These are phyloP conservation scores for Puntigrus tetrazona DNA, from an alignment of 2,113 vertebrate genomes.

Conservation along the genomic window DNA sequence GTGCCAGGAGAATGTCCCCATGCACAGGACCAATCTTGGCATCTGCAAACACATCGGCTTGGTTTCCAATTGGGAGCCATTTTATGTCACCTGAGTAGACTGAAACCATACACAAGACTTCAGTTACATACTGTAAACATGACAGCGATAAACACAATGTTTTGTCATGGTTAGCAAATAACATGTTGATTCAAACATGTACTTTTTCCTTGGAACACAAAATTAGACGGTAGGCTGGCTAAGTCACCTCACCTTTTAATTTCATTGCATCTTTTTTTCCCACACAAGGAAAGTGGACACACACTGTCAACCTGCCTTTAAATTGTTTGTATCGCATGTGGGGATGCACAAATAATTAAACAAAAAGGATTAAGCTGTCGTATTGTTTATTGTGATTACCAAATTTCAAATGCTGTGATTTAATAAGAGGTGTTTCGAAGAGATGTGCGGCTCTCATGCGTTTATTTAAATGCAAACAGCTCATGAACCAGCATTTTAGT, in stretches of 20 bases:
- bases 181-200: not conserved
- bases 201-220: not conserved
- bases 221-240: not conserved
- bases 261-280: not conserved
- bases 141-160: not conserved
- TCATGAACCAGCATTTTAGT: not conserved
- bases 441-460: not conserved
- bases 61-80: constrained; percentile 95
- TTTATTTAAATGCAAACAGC: not conserved
- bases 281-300: not conserved
- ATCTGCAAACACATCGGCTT: constrained; percentile 92
- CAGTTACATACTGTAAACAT: not conserved
- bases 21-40: constrained; percentile 86
- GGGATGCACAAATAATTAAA: not conserved
- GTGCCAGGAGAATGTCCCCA: constrained; percentile 89
- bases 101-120: constrained; percentile 60
- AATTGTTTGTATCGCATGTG: not conserved
- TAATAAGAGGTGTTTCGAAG: not conserved
- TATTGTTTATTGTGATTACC: not conserved
- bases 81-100: constrained; percentile 93
- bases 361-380: not conserved
- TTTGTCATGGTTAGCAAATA: not conserved
- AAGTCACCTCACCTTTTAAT: not conserved
- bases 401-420: not conserved
- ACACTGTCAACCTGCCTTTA: not conserved